Base-by-base conservation (phyloP, 1,140 invertebrate species). In the Tenebrio molitor region DNA sequence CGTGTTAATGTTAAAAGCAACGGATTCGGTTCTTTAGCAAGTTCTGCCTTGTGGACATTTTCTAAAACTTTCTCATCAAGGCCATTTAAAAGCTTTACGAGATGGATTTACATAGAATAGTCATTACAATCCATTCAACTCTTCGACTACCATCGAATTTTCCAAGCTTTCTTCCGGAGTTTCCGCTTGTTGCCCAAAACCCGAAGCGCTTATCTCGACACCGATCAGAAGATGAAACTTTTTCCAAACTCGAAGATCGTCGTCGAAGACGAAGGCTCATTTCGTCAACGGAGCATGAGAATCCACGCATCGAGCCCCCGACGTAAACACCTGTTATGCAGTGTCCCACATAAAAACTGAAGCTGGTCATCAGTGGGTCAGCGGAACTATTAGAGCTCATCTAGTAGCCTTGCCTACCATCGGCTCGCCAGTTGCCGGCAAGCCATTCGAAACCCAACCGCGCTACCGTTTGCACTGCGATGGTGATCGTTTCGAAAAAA, bases 301-400 rank as follows among this genome's bases (percentile, higher is more conserved):
- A 14, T 19, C n/a, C 29, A 33, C 29, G 10, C 29, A 33, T 33
- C 10, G 29, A 33, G 10, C 36, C 14, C 39, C 23, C 19, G 7
- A 44, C 36, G 36, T 39, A 39, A 39, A 39, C 64, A 67, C 39
- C 39, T 67, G 64, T 46, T 46, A 42, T 39, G 39, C 68, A 53
- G 12, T 50, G 67, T 44, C 69, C 71, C 71, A 76, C 65, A 68
- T 71, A 62, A 34, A 41, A 64, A 41, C 19, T 15, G 21, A 44
- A 67, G 64, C 50, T 77, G 76, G 69, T 74, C 76, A 79, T 46
- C 67, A 79, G 53, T 80, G 77, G 80, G 80, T 81, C 79, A 81
- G 62, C 72, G 72, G 65, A 73, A 80, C 79, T 80, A 81, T 80
- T 77, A 80, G 80, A 81, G 80, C 80, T 80, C 78, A 80, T 80